phyloP scores from a whole-genome alignment of 2,797 vertebrate genomes.

The Halcyon smyrnensis region DNA sequence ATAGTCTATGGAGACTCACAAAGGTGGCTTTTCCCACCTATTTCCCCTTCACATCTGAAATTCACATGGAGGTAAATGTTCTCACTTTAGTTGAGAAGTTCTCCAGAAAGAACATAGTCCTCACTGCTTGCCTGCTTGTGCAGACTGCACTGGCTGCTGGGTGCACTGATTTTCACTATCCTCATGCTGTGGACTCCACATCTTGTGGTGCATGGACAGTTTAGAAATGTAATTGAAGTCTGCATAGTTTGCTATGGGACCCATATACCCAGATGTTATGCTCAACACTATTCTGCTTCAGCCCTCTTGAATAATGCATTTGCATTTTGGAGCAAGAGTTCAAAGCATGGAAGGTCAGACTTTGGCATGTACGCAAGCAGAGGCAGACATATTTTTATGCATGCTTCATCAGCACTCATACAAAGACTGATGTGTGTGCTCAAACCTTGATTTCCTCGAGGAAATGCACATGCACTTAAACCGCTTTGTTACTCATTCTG shows the following conservation, averaged over 20 bases:
- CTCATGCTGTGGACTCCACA: neutral
- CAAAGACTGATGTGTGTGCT: neutral
- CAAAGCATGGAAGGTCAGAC: slow-evolving; percentile 16
- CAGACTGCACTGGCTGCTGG: neutral
- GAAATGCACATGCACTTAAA: slow-evolving; percentile 34
- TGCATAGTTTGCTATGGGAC: neutral
- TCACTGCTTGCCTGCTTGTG: neutral
- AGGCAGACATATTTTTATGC: slow-evolving; percentile 16
- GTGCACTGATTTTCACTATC: neutral
- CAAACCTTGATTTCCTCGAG: slow-evolving; percentile 45
- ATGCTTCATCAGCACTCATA: neutral
- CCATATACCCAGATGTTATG: neutral
- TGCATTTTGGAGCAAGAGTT: slow-evolving; percentile 29
- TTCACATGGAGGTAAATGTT: neutral
- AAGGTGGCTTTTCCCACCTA: neutral
- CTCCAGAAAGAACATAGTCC: neutral
- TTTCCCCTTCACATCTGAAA: neutral
- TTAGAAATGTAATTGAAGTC: neutral
- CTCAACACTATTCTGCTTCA: neutral
- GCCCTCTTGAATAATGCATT: slow-evolving; percentile 50
- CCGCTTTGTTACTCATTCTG: slow-evolving; percentile 18
- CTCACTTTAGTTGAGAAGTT: neutral
- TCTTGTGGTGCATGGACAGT: neutral
- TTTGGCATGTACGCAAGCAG: slow-evolving; percentile 11
- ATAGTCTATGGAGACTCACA: neutral